These are phyloP conservation scores for Aphodius sticticus DNA, from an alignment of 2,888 invertebrate species.

Conservation along the genomic window DNA sequence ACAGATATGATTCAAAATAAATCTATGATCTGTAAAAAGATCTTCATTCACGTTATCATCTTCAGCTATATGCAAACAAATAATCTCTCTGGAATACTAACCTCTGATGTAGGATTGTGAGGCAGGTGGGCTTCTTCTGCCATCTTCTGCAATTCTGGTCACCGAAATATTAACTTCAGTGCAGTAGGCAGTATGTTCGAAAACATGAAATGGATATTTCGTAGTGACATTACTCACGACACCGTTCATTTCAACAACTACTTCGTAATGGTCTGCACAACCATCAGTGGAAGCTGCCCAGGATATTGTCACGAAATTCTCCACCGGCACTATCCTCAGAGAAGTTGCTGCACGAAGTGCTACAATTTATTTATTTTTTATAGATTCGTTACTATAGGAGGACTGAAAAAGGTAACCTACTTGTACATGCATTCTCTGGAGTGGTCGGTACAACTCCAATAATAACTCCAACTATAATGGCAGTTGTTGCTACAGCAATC, in stretches of 20 bases:
- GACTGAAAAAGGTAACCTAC: not conserved
- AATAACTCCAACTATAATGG: not conserved
- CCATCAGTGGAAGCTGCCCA: not conserved
- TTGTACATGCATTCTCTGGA: not conserved
- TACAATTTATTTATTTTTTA: not conserved
- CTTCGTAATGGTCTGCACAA: not conserved
- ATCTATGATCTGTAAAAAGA: no score
- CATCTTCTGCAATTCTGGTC: not conserved
- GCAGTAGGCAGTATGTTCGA: not conserved
- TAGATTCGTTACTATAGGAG: not conserved
- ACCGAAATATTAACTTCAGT: not conserved
- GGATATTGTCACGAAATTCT: not conserved
- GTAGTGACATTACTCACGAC: not conserved
- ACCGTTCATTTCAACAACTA: not conserved
- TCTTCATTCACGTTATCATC: no score
- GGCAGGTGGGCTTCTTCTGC: not conserved
- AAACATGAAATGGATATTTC: not conserved
- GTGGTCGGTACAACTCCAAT: not conserved
- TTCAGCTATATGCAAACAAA: no score
- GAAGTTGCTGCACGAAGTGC: not conserved
- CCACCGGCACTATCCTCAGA: not conserved
- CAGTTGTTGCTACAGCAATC: not conserved
- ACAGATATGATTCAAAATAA: no score
- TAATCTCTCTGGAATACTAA: not conserved
- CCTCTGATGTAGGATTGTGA: not conserved